Evolutionary conservation across 2,888 invertebrate genomes (phyloP), one percentile per base, ranked within the genome.

Genomic region (Anarsia innoxiella): DNA sequence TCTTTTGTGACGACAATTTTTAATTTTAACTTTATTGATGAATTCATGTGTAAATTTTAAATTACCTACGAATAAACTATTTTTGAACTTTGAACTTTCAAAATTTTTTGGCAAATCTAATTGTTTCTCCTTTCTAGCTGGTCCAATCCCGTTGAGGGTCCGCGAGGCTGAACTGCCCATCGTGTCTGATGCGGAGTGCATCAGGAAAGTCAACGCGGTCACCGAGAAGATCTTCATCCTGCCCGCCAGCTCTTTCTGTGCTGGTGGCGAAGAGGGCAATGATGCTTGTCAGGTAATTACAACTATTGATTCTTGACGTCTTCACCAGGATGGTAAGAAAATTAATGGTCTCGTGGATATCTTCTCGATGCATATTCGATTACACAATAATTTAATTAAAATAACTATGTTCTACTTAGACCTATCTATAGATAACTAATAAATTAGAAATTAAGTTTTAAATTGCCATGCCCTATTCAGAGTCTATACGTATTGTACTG

Each of bases 151-250:
- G 0, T 73, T 96, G 48, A 87, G 94, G 42, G 94, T 96, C 11
- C 89, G 96, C 31, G 95, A 95, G 70, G 96, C 96, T 0, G 94
- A 94, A 70, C 91, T 96, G 45, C 96, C 96, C 0, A 94, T 96
- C 43, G 96, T 96, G 35, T 95, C 94, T 59, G 96, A 96, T 67
- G 91, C 94, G 10, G 95, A 96, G 72, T 96, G 96, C 66, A 92
- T 96, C 47, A 88, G 95, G 29, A 96, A 96, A 74, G 95, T 96
- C 16, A 96, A 96, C 66, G 94, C 95, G 0, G 96, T 96, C 36
- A 96, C 96, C 0, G 96, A 96, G 78, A 96, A 96, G 79, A 94
- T 95, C 56, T 96, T 96, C 78, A 95, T 96, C 46, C 76, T 96
- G 49, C 96, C 96, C 3, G 95, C 95, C 1, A 94, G 94, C 61